Evolutionary conservation across 2,113 vertebrate genomes (phyloP).

Genomic region (Ctenodactylus gundi): DNA sequence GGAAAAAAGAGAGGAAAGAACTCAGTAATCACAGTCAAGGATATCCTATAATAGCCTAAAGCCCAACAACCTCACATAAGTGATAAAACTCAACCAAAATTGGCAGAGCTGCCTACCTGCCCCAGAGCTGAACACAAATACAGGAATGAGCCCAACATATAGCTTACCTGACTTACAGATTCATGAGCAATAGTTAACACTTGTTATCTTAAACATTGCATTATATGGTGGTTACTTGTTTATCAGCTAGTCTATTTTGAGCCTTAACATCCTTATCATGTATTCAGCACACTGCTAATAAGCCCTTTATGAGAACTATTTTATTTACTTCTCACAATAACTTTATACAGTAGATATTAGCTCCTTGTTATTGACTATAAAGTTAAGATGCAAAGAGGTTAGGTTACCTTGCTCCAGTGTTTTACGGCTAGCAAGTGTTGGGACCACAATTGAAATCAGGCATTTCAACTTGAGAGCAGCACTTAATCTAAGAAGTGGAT

Average conservation of each 20-base stretch:
- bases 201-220: neutral
- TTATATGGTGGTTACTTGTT: neutral
- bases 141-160: neutral
- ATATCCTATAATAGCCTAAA: neutral
- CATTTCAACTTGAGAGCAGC: neutral
- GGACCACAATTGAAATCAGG: constrained; percentile 14
- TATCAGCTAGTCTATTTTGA: neutral
- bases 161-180: neutral
- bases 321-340: constrained; percentile 35
- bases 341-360: constrained; percentile 7
- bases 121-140: constrained; percentile 7
- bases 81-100: neutral
- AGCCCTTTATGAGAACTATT: neutral
- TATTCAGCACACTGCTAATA: constrained; percentile 12
- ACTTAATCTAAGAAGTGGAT: neutral
- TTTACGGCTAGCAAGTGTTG: neutral
- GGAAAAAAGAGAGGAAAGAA: neutral
- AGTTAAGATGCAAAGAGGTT: neutral
- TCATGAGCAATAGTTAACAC: neutral
- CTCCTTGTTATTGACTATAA: neutral
- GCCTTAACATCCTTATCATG: neutral
- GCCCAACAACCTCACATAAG: neutral
- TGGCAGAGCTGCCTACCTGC: neutral
- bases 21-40: neutral
- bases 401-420: neutral